Conservation (phyloP, 2,113 vertebrate genomes). For the Ctenomys sociabilis region DNA sequence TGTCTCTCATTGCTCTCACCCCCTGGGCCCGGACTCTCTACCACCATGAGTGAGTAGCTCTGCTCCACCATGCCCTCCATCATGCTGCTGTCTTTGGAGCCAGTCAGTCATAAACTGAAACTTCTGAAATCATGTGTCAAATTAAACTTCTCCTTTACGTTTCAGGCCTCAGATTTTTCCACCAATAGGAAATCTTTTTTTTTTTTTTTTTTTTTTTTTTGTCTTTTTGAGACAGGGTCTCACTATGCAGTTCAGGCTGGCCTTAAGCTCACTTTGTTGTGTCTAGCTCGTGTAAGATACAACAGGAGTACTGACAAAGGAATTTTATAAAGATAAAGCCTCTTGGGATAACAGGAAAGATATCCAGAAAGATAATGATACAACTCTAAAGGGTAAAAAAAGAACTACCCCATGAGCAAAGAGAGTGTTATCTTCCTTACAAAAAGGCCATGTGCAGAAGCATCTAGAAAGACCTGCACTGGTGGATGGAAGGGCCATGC, state of each 20-base stretch:
- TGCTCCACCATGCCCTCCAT: neutral
- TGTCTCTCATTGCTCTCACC: neutral
- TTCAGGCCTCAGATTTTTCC: neutral
- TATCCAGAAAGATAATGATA: neutral
- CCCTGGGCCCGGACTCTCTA: neutral
- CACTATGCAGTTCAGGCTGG: too few relatives aligned
- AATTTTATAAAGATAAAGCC: conserved; percentile 30
- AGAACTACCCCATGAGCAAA: neutral
- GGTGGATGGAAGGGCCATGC: neutral
- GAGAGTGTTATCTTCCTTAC: neutral
- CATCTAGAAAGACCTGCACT: neutral
- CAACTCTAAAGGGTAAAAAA: conserved; percentile 15
- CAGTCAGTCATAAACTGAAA: neutral
- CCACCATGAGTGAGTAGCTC: neutral
- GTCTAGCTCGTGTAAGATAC: neutral
- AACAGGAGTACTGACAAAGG: neutral
- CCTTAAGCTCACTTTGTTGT: too few relatives aligned
- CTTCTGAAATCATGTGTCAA: neutral
- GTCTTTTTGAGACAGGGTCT: too few relatives aligned
- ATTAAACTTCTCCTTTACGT: neutral
- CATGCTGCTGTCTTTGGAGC: neutral
- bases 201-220: too few relatives aligned
- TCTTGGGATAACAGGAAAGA: neutral
- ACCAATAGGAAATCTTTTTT: neutral
- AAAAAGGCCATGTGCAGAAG: neutral